Evolutionary conservation across 2,797 vertebrate genomes (phyloP).

Genomic region (Oceanodroma leucorhoa): DNA sequence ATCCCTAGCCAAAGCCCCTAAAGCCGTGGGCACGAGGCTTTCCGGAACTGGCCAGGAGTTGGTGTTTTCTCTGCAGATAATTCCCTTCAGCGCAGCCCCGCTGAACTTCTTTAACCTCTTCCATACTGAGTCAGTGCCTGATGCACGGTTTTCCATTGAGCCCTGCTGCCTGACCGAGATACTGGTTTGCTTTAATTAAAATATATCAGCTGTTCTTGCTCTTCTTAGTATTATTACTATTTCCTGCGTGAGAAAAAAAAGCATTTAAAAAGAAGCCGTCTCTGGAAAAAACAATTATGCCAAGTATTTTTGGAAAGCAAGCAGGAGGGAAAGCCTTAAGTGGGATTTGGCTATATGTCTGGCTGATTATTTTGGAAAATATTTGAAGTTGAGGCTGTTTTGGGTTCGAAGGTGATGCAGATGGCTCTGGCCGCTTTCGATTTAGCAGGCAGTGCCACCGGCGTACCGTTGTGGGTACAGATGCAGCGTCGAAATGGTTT

Average conservation of each 20-base stretch:
- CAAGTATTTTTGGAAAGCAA: neutral
- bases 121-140: neutral
- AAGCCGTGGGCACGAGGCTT: neutral
- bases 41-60: neutral
- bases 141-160: neutral
- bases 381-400: neutral
- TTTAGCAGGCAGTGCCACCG: neutral
- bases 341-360: neutral
- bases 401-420: neutral
- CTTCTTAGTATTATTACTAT: neutral
- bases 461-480: neutral
- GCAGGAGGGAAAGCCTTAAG: neutral
- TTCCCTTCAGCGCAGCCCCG: neutral
- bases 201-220: neutral
- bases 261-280: neutral
- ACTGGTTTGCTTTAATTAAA: slow-evolving; percentile 7
- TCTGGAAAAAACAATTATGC: neutral
- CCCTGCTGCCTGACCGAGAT: neutral
- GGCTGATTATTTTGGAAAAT: neutral
- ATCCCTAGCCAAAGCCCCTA: neutral
- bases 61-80: neutral
- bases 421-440: neutral
- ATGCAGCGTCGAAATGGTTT: neutral
- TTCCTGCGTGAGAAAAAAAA: neutral
- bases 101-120: slow-evolving; percentile 18